A percentile compares a stretch with the other conserved stretches of the same genome.
These are phyloP conservation scores for Spodoptera frugiperda DNA, from an alignment of 1,140 invertebrate genomes.

Conservation along the genomic window DNA sequence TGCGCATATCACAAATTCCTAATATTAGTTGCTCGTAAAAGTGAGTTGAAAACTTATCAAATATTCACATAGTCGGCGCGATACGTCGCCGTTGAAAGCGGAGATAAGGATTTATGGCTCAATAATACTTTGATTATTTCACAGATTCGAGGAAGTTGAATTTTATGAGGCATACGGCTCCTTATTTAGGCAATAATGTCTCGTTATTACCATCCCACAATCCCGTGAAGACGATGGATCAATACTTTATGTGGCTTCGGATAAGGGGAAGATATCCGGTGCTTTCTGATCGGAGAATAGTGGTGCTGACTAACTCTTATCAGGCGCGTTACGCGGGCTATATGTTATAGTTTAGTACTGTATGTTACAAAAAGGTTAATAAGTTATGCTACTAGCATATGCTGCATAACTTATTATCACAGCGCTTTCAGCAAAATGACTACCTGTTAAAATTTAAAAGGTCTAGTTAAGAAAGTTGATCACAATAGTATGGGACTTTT, in stretches of 20 bases:
- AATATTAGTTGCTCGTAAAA: constrained; percentile 52
- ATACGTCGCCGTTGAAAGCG: constrained; percentile 60
- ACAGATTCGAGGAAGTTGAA: constrained; percentile 74
- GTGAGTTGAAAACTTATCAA: constrained; percentile 72
- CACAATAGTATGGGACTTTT: too few species aligned
- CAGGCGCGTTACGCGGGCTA: constrained; percentile 15
- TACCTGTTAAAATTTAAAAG: too few species aligned
- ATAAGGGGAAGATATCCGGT: constrained; percentile 42
- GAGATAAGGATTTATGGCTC: constrained; percentile 78
- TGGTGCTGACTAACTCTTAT: constrained; percentile 2
- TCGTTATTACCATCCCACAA: constrained; percentile 56
- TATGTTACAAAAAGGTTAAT: not conserved
- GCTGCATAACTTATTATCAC: too few species aligned
- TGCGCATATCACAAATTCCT: constrained; percentile 21
- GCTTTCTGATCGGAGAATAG: constrained; percentile 14
- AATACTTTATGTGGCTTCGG: constrained; percentile 50
- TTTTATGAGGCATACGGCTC: constrained; percentile 72
- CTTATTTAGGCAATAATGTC: constrained; percentile 75
- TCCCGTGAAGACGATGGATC: constrained; percentile 54
- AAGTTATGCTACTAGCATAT: constrained; percentile 2
- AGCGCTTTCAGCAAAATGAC: too few species aligned
- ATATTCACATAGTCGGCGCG: constrained; percentile 71
- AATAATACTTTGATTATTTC: constrained; percentile 82
- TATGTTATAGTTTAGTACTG: too few species aligned
- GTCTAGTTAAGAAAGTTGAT: too few species aligned